These are phyloP conservation scores for Rhynchotus rufescens DNA, from an alignment of 2,797 vertebrate genomes.

Conservation along the genomic window DNA sequence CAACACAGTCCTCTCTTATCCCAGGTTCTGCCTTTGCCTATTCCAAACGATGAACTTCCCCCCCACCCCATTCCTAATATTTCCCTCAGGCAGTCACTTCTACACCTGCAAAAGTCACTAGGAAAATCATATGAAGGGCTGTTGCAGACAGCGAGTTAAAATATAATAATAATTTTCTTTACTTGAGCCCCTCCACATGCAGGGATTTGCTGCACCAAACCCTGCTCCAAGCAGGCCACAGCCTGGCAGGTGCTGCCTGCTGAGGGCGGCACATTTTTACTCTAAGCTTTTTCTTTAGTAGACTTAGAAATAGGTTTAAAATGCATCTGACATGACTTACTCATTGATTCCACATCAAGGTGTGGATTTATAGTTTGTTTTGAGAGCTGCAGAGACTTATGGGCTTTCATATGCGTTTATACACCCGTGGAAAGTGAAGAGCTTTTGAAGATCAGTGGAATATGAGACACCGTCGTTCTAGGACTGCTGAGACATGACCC, in stretches of 20 bases:
- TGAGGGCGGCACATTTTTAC: conserved; percentile 24
- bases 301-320: conserved; percentile 5
- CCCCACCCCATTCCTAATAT: background rate
- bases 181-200: background rate
- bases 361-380: conserved; percentile 11
- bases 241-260: conserved; percentile 21
- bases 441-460: background rate
- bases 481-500: background rate
- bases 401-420: background rate
- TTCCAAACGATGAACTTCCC: background rate
- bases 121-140: background rate
- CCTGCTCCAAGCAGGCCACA: background rate
- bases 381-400: background rate
- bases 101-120: background rate
- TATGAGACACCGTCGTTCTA: background rate
- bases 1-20: background rate
- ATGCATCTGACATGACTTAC: background rate
- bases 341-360: background rate
- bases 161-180: background rate
- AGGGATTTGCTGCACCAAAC: background rate
- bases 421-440: background rate
- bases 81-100: background rate
- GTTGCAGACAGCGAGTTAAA: background rate
- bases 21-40: background rate
- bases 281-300: background rate